Conservation (phyloP, 2,113 vertebrate genomes). For the Pelodiscus sinensis region DNA sequence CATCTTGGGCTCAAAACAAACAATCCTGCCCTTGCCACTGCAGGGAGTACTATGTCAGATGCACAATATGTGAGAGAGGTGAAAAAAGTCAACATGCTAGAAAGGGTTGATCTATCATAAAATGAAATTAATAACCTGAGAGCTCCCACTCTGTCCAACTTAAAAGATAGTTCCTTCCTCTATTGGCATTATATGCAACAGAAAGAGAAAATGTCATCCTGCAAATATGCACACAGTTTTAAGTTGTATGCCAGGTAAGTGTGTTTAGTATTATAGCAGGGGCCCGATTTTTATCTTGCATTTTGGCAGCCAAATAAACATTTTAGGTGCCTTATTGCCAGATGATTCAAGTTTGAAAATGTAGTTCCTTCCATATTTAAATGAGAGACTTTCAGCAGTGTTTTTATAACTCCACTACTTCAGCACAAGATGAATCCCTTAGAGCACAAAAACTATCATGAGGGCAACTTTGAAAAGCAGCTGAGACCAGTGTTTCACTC, state of each 20-base stretch:
- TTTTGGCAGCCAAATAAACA: background rate
- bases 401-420: background rate
- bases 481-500: constrained; percentile 11
- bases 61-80: background rate
- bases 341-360: background rate
- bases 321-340: background rate
- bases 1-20: background rate
- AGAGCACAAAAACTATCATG: background rate
- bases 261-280: background rate
- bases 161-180: background rate
- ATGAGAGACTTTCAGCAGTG: background rate
- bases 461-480: background rate
- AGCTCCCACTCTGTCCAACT: background rate
- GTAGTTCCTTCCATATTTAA: background rate
- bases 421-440: background rate
- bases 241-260: background rate
- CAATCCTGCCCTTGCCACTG: background rate
- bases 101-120: background rate
- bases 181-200: background rate
- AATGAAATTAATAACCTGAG: background rate
- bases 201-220: background rate
- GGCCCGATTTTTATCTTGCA: background rate
- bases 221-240: background rate
- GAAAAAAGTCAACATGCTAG: background rate
- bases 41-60: background rate